Percentiles rank a stretch among this genome's conserved stretches.
Evolutionary conservation across 1,140 invertebrate species (phyloP).

Genomic region (Penaeus vannamei): DNA sequence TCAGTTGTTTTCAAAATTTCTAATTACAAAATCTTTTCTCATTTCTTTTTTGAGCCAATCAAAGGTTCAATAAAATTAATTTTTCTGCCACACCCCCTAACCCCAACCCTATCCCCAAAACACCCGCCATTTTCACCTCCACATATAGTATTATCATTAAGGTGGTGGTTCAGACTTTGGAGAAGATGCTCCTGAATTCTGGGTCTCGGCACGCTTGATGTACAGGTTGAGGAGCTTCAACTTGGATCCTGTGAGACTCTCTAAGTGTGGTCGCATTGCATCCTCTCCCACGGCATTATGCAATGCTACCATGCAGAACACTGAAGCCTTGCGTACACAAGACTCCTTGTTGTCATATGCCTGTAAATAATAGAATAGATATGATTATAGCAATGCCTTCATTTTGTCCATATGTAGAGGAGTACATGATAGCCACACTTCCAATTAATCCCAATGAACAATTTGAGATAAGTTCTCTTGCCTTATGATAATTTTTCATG

Average conservation of each 20-base stretch:
- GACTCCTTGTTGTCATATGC: conserved; percentile 91
- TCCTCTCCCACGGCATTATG: conserved; percentile 89
- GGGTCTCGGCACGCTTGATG: conserved; percentile 77
- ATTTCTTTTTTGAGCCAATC: too few relatives aligned
- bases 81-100: too few relatives aligned
- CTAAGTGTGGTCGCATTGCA: conserved; percentile 83
- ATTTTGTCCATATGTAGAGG: neutral
- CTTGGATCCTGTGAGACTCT: conserved; percentile 87
- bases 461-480: too few relatives aligned
- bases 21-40: neutral
- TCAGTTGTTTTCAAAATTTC: neutral
- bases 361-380: conserved; percentile 73
- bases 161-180: conserved; percentile 68
- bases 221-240: conserved; percentile 83
- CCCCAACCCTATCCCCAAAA: too few relatives aligned
- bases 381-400: conserved; percentile 33
- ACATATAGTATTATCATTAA: conserved; percentile 35
- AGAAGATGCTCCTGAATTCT: conserved; percentile 68
- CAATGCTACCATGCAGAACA: conserved; percentile 95
- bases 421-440: too few relatives aligned
- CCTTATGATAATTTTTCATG: too few relatives aligned
- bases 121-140: too few relatives aligned
- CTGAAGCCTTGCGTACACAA: conserved; percentile 91
- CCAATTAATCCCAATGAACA: too few relatives aligned
- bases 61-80: too few relatives aligned